Evolutionary conservation across 1,140 invertebrate genomes (phyloP).

Genomic region (Aphidius gifuensis): DNA sequence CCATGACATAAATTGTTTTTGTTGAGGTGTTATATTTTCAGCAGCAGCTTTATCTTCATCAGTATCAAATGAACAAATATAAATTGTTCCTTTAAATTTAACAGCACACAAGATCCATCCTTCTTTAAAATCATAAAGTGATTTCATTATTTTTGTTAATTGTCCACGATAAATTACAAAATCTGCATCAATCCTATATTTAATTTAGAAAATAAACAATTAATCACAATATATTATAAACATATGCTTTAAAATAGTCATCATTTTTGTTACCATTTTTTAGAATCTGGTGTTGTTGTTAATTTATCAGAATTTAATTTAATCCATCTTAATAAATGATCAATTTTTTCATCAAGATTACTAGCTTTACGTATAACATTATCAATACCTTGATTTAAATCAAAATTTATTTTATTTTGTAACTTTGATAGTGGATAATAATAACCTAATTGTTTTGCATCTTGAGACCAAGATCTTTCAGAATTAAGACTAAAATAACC

Average conservation of each 20-base stretch:
- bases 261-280: constrained; percentile 29
- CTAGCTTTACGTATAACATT: constrained; percentile 44
- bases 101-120: constrained; percentile 67
- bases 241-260: background rate
- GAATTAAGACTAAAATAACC: constrained; percentile 55
- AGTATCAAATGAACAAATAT: constrained; percentile 67
- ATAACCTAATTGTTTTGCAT: constrained; percentile 56
- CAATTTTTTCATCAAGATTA: constrained; percentile 46
- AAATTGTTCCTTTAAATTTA: constrained; percentile 66
- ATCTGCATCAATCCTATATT: constrained; percentile 51
- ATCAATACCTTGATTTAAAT: constrained; percentile 55
- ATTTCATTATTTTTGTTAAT: constrained; percentile 64
- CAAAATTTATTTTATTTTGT: constrained; percentile 43
- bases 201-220: background rate
- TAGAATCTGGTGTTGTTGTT: constrained; percentile 28
- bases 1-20: constrained; percentile 66
- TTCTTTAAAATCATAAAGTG: constrained; percentile 65
- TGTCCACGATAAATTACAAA: constrained; percentile 72
- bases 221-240: background rate
- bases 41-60: constrained; percentile 54
- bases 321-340: constrained; percentile 55
- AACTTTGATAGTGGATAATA: constrained; percentile 36
- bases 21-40: constrained; percentile 48
- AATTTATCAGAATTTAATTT: constrained; percentile 47
- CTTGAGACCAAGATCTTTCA: constrained; percentile 34